phyloP scores from a whole-genome alignment of 2,113 vertebrate genomes.

The Leptobrachium ailaonicum region DNA sequence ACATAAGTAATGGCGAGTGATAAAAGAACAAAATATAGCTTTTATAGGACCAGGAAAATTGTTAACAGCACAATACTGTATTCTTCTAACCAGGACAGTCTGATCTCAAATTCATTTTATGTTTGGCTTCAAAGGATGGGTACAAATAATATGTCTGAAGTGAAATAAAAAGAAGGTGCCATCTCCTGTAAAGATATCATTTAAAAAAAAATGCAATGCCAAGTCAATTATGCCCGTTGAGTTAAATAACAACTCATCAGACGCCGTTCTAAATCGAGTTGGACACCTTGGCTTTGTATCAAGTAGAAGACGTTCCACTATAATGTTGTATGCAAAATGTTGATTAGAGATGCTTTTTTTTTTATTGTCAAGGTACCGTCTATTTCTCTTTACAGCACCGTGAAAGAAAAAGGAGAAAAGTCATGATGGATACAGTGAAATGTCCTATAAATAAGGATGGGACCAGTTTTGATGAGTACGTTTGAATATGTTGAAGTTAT shows the following conservation, averaged over 20 bases:
- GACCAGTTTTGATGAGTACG: too few species aligned
- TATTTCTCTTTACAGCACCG: too few species aligned
- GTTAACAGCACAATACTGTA: background rate
- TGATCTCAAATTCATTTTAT: background rate
- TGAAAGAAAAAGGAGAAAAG: too few species aligned
- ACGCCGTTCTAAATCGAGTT: background rate
- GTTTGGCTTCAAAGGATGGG: background rate
- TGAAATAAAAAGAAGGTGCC: background rate
- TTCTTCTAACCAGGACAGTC: background rate
- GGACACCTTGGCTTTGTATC: background rate
- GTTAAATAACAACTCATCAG: constrained; percentile 9
- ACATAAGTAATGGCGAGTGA: background rate
- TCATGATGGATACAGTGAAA: too few species aligned
- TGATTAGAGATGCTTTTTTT: too few species aligned
- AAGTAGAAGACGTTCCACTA: too few species aligned
- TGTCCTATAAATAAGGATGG: too few species aligned
- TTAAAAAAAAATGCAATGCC: background rate
- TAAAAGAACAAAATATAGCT: constrained; percentile 23
- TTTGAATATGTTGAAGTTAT: too few species aligned
- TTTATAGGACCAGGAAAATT: constrained; percentile 12
- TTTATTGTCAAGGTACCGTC: too few species aligned
- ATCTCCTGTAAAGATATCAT: background rate
- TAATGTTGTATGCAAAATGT: too few species aligned
- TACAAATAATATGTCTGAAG: background rate
- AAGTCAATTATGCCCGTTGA: constrained; percentile 6